Conservation (phyloP, 2,797 vertebrate species). For the Kryptopterus vitreolus region DNA sequence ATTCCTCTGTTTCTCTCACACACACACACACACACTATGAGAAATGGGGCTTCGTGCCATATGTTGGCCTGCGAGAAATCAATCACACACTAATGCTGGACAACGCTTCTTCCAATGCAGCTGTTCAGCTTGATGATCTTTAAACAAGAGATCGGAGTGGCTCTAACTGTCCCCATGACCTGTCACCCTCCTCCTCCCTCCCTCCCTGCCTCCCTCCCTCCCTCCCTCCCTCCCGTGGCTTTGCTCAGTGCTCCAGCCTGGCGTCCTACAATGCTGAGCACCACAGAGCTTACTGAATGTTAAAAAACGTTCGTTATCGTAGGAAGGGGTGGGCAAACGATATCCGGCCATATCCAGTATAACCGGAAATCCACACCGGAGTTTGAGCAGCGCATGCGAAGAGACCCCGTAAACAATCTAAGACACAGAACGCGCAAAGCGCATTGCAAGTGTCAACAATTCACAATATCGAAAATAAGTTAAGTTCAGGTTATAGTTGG, state of each 20-base stretch:
- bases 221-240: not conserved
- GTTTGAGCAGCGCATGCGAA: too few species aligned
- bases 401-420: too few species aligned
- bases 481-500: too few species aligned
- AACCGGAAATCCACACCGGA: too few species aligned
- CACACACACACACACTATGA: slow-evolving; percentile 6
- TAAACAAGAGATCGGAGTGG: slow-evolving; percentile 33
- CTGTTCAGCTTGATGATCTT: slow-evolving; percentile 46
- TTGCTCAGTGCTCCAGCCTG: slow-evolving; percentile 19
- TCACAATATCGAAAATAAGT: too few species aligned
- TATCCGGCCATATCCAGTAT: too few species aligned
- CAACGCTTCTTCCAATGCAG: slow-evolving; percentile 36
- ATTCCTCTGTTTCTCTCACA: slow-evolving; percentile 2
- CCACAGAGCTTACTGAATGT: slow-evolving; percentile 44
- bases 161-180: slow-evolving; percentile 17
- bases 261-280: slow-evolving; percentile 21
- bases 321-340: too few species aligned
- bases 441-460: too few species aligned
- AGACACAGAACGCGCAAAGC: too few species aligned
- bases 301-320: slow-evolving; percentile 47
- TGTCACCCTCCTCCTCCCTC: not conserved
- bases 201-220: not conserved
- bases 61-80: slow-evolving; percentile 54
- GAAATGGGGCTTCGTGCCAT: slow-evolving; percentile 43
- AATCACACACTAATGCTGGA: slow-evolving; percentile 48